Evolutionary conservation across 2,113 vertebrate species (phyloP).

Genomic region (Pollimyrus isidori): DNA sequence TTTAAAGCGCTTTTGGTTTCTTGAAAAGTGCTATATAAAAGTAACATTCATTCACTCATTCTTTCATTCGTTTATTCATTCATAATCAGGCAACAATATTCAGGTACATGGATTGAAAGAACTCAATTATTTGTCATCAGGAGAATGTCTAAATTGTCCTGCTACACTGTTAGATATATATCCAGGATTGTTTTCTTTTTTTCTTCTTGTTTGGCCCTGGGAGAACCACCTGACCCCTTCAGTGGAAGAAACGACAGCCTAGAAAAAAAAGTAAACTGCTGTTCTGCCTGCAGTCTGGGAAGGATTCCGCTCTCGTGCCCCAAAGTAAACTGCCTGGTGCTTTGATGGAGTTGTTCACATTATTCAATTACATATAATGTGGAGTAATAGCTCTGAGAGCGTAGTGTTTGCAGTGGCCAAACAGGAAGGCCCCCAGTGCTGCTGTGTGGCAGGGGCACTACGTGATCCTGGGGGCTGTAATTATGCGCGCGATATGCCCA

Average conservation of each 20-base stretch:
- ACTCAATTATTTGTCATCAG: neutral
- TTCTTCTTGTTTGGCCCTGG: neutral
- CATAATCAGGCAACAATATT: neutral
- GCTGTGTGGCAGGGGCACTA: constrained; percentile 32
- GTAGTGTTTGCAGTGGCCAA: constrained; percentile 21
- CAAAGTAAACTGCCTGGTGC: constrained; percentile 12
- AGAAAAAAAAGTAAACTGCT: neutral
- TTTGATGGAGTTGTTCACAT: constrained; percentile 33
- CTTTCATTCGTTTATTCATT: neutral
- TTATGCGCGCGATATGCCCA: constrained; percentile 31
- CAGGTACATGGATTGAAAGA: neutral
- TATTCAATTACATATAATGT: constrained; percentile 44
- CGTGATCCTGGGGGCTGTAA: constrained; percentile 25
- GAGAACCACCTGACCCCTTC: neutral
- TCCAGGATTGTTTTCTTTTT: neutral
- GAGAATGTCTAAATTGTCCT: neutral
- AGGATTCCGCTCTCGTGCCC: constrained; percentile 7
- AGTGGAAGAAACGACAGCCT: neutral
- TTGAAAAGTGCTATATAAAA: neutral
- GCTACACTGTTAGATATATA: neutral
- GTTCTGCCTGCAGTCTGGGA: neutral
- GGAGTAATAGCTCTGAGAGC: constrained; percentile 37
- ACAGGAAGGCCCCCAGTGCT: constrained; percentile 12
- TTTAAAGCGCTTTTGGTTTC: neutral
- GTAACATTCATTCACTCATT: neutral